Base-by-base conservation (phyloP, 2,113 vertebrate genomes). In the Actinemys pallida region DNA sequence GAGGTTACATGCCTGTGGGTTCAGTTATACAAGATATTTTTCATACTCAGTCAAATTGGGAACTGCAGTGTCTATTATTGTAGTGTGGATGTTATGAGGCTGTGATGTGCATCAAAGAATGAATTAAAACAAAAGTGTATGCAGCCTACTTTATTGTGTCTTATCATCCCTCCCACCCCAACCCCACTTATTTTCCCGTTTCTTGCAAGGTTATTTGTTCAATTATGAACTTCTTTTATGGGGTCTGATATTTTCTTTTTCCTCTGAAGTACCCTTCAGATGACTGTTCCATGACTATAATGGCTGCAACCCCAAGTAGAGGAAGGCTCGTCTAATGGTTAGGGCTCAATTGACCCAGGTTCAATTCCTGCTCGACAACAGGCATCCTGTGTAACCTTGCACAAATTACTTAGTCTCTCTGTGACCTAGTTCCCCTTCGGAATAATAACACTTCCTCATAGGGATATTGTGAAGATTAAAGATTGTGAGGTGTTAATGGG, bases 31-130 rank as follows among this genome's bases (percentile, higher is more conserved):
- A 65, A 31, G 25, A 75, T 17, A 25, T 8, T 2, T 1, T 4
- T 1, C 29, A 65, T 57, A 79, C 10, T 59, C 1, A 81, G 76
- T 9, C 1, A 59, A 39, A 9, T 4, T 29, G 50, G 82, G 82
- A n/a, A 47, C 45, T 35, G 22, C 24, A 11, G 25, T n/a, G 5
- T 39, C 35, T 52, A 13, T 24, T 80, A 22, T 0, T 19, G 14
- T 0, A 5, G 13, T 6, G 24, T 2, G 3, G 2, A 17, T 29
- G 85, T n/a, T 14, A 3, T 31, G 8, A 39, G 25, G 1, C 7
- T 50, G 39, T 65, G 17, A 79, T 80, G 52, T 72, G 25, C n/a
- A 13, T 47, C 69, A 17, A 2, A 10, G 65, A 39, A 39, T 39
- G n/a, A 72, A 72, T 19, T 72, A 72, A 72, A 62, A 1, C 2